These are phyloP conservation scores for Scarus forsteni DNA, from an alignment of 2,797 vertebrate genomes.

Conservation along the genomic window DNA sequence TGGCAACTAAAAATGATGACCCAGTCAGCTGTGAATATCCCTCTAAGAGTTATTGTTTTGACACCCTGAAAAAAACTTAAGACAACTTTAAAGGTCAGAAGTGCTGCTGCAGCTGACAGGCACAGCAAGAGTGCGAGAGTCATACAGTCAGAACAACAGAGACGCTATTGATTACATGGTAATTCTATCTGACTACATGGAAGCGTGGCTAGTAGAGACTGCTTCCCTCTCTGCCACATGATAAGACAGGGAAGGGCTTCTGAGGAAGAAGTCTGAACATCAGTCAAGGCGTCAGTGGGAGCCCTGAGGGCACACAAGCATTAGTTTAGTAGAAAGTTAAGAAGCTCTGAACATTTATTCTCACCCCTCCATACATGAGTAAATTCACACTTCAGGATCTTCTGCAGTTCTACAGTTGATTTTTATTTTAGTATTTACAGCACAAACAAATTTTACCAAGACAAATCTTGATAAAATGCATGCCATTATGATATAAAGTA, in stretches of 20 bases:
- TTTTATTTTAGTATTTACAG: background rate
- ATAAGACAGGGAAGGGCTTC: conserved; percentile 11
- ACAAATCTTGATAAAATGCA: too few relatives aligned
- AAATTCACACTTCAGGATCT: background rate
- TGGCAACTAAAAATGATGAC: background rate
- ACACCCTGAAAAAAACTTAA: background rate
- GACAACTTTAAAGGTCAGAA: background rate
- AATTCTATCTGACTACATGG: conserved; percentile 38
- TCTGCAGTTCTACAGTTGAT: background rate
- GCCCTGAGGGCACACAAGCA: background rate
- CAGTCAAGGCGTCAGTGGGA: conserved; percentile 17
- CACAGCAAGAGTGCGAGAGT: conserved; percentile 2
- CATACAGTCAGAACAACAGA: conserved; percentile 31
- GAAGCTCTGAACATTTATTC: conserved; percentile 2
- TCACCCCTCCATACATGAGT: background rate
- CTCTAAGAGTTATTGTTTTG: background rate
- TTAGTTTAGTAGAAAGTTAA: conserved; percentile 17
- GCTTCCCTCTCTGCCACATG: conserved; percentile 28
- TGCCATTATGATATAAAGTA: too few relatives aligned
- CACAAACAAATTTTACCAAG: too few relatives aligned
- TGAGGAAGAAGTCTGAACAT: conserved; percentile 16
- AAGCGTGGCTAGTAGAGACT: conserved; percentile 41
- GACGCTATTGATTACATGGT: conserved; percentile 58
- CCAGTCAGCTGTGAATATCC: background rate
- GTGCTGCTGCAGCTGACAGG: background rate